Evolutionary conservation across 1,140 invertebrate genomes (phyloP), one percentile per base, ranked within the genome.

Genomic region (Formica exsecta): DNA sequence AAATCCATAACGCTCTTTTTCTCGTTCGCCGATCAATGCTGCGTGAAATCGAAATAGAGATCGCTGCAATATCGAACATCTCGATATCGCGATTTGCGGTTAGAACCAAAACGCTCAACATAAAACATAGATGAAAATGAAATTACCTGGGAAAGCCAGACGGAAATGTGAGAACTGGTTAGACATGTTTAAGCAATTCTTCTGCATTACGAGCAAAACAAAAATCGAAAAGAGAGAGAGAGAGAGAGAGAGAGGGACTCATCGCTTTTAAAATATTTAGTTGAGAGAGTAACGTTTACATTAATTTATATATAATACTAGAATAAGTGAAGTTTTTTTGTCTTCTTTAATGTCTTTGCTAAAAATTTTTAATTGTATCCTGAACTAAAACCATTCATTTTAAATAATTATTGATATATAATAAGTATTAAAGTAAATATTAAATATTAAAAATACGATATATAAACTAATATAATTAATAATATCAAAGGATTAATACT

Each of bases 101-200:
- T 80, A 70, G 41, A 80, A 54, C 13, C 54, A 80, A 80, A 80
- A 80, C 25, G 41, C 32, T 32, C 4, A 16, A 32, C 64, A 36
- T 93, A 93, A 93, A 94, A 94, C 93, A 93, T 91, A 93, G 93
- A 93, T 91, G 92, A 87, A 86, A 91, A 54, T 32, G 80, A 62
- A 68, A 90, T 86, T 86, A 36, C 76, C 13, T 32, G 32, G 76
- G 64, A 54, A 54, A 68, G 41, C 5, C n/a, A 44, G 13, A 29
- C 29, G 22, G 44, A 80, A 61, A n/a, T 54, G 44, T 25, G 44
- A 80, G 44, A 80, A 80, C 41, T 68, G 64, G 64, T 80, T 68
- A 7, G 44, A 51, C 29, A 38, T 19, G 62, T 38, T 68, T 64
- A 25, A 65, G 54, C n/a, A 38, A 38, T 65, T 54, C 29, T 36